Conservation (phyloP, 2,888 invertebrate genomes). For the Yponomeuta plumbellus region DNA sequence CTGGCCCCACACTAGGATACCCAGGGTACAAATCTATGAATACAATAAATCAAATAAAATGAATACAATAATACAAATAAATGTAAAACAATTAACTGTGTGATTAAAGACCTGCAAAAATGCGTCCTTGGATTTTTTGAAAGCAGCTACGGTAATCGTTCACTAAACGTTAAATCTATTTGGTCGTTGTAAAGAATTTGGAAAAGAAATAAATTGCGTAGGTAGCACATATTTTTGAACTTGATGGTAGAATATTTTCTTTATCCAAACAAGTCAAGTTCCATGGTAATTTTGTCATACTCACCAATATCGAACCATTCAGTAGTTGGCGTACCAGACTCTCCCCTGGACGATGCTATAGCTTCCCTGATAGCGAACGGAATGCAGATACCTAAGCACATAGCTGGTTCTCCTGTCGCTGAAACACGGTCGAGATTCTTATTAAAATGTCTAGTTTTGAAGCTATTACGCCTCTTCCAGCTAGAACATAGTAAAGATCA, state of each 20-base stretch:
- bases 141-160: neutral
- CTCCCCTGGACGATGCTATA: slow-evolving; percentile 3
- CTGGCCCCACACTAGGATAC: no score
- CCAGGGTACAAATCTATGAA: no score
- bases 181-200: neutral
- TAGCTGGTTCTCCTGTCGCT: slow-evolving; percentile 10
- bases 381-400: neutral
- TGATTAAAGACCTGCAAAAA: neutral
- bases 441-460: neutral
- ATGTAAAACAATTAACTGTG: neutral
- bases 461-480: neutral
- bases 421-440: neutral
- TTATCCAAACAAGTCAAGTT: neutral
- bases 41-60: neutral
- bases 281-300: neutral
- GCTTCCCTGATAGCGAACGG: slow-evolving; percentile 10
- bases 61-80: no score
- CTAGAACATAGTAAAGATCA: neutral
- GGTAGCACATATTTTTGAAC: no score
- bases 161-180: neutral
- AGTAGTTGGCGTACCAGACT: neutral
- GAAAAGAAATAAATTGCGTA: no score
- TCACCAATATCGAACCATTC: slow-evolving; percentile 15
- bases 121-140: neutral
- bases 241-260: no score